These are phyloP conservation scores for Caenorhabditis inopinata DNA, from an alignment of 1,140 invertebrate species.

Conservation along the genomic window DNA sequence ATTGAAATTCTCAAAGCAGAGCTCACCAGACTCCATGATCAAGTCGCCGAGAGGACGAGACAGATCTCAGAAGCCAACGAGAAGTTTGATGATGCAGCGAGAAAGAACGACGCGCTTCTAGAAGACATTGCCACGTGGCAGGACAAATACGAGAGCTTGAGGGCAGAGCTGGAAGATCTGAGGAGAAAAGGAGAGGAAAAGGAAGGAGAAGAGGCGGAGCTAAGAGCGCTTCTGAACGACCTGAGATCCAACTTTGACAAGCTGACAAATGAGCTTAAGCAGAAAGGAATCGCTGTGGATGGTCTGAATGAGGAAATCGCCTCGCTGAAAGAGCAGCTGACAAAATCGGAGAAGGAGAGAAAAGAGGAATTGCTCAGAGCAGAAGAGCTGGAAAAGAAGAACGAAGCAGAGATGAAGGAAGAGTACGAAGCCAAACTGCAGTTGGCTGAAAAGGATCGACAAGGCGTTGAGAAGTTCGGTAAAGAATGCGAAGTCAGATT, in stretches of 20 bases:
- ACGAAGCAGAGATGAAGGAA: constrained; percentile 20
- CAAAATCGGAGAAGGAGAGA: constrained; percentile 24
- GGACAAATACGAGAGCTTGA: not conserved
- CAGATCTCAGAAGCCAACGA: constrained; percentile 9
- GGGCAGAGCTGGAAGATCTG: not conserved
- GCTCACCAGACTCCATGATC: not conserved
- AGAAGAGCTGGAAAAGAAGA: constrained; percentile 30
- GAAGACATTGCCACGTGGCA: not conserved
- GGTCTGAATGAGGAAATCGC: constrained; percentile 17
- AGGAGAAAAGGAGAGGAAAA: not conserved
- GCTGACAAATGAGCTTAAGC: constrained; percentile 22
- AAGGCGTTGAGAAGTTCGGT: not conserved
- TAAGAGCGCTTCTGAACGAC: not conserved
- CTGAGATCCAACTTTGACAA: constrained; percentile 16
- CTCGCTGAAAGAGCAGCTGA: constrained; percentile 2
- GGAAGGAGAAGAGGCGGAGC: constrained; percentile 7
- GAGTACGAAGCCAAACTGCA: constrained; percentile 13
- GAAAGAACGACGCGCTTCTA: not conserved
- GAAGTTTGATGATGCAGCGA: constrained; percentile 8
- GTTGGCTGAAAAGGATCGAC: not conserved
- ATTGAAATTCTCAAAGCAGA: not conserved
- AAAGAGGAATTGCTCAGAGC: constrained; percentile 6
- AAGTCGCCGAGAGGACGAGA: not conserved
- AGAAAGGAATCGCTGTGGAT: constrained; percentile 20
- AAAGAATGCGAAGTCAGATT: not conserved